These are phyloP conservation scores for Nomada flava DNA, from an alignment of 2,888 invertebrate genomes.

Conservation along the genomic window DNA sequence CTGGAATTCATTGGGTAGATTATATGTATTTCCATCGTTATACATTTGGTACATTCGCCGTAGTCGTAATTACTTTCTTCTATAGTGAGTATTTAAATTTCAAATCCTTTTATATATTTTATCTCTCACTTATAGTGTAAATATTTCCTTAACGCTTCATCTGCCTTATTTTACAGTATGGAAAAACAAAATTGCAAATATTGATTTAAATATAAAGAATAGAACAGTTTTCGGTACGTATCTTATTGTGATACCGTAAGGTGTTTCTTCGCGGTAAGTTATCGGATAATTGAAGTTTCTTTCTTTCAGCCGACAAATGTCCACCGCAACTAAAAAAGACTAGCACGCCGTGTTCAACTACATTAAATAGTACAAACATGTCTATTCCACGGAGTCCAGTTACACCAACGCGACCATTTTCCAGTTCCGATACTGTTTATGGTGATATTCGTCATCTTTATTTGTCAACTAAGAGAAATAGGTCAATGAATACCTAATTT, in stretches of 20 bases:
- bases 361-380: constrained; percentile 70
- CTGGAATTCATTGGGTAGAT: constrained; percentile 80
- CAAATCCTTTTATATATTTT: background rate
- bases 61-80: constrained; percentile 77
- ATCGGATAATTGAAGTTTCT: constrained; percentile 8
- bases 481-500: constrained; percentile 33
- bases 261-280: background rate
- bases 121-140: background rate
- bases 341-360: constrained; percentile 68
- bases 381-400: constrained; percentile 75
- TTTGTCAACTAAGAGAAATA: constrained; percentile 74
- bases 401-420: constrained; percentile 77
- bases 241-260: background rate
- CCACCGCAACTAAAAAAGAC: constrained; percentile 78
- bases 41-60: constrained; percentile 77
- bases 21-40: constrained; percentile 80
- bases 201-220: constrained; percentile 79
- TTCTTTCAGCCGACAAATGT: constrained; percentile 77
- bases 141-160: background rate
- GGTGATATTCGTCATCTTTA: constrained; percentile 77
- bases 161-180: constrained; percentile 72
- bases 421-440: constrained; percentile 80
- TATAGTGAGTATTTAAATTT: constrained; percentile 75
- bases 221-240: constrained; percentile 79
- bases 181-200: constrained; percentile 79